Evolutionary conservation across 2,888 invertebrate genomes (phyloP).

Genomic region (Coelinius sp.): DNA sequence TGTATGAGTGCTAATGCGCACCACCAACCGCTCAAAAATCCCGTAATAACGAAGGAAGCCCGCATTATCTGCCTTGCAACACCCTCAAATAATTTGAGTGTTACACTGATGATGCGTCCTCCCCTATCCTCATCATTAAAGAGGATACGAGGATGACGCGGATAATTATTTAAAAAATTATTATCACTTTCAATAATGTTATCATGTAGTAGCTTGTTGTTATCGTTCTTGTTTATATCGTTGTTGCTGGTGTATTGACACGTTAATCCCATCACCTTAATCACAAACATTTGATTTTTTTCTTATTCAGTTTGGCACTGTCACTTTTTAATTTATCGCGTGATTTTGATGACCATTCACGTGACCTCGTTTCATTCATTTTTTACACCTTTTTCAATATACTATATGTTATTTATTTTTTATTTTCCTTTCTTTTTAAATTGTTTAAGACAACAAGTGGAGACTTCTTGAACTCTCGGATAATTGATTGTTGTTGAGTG

Average conservation of each 20-base stretch:
- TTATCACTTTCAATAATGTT: not conserved
- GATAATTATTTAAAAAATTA: not conserved
- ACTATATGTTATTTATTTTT: not conserved
- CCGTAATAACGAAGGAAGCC: conserved; percentile 67
- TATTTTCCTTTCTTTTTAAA: not conserved
- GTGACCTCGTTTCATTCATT: not conserved
- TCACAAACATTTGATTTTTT: not conserved
- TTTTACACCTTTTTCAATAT: no score
- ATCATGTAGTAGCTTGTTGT: no score
- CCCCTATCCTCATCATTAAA: conserved; percentile 22
- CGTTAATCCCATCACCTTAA: conserved; percentile 5
- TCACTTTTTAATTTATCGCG: not conserved
- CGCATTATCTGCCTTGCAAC: conserved; percentile 66
- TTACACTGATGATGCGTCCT: conserved; percentile 30
- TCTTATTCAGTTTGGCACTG: not conserved
- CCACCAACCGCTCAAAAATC: conserved; percentile 69
- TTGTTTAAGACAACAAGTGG: no score
- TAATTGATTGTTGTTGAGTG: not conserved
- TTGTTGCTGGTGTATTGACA: not conserved
- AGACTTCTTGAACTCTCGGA: not conserved
- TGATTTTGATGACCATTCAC: not conserved
- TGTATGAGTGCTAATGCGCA: conserved; percentile 62
- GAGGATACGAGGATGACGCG: conserved; percentile 36
- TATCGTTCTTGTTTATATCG: no score
- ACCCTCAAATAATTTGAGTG: conserved; percentile 48